These are phyloP conservation scores for Sialia sialis DNA, from an alignment of 2,113 vertebrate species.

Conservation along the genomic window DNA sequence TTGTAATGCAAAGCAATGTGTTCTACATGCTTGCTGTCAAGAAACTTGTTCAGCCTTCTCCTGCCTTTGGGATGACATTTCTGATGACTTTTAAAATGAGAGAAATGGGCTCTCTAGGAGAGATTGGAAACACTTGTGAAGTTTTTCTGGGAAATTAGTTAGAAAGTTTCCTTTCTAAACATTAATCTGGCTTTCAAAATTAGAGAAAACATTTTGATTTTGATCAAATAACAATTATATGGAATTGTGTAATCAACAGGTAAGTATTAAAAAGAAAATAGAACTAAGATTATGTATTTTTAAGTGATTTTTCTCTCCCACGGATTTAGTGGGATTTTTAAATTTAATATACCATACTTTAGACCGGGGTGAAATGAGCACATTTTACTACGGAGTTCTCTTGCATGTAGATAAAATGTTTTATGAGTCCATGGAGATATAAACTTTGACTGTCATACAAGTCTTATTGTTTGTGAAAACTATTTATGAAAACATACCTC, in stretches of 20 bases:
- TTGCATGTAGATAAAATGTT: neutral
- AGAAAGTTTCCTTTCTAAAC: neutral
- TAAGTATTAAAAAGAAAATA: neutral
- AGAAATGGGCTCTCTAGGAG: neutral
- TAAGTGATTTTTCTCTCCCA: neutral
- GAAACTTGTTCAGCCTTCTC: neutral
- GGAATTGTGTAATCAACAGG: neutral
- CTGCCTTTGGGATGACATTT: neutral
- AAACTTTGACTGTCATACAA: neutral
- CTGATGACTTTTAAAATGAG: neutral
- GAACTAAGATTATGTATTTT: rapidly evolving
- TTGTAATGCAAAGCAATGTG: neutral
- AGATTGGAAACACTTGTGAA: neutral
- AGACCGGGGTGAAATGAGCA: neutral
- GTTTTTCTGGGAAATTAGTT: neutral
- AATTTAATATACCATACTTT: neutral
- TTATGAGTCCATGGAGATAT: neutral
- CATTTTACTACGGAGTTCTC: neutral
- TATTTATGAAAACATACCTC: neutral
- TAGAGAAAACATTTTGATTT: neutral
- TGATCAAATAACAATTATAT: neutral
- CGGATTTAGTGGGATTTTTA: rapidly evolving
- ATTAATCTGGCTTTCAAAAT: neutral
- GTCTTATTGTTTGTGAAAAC: neutral
- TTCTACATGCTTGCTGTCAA: neutral